A percentile compares a stretch with the other conserved stretches of the same genome.
Evolutionary conservation across 1,140 invertebrate species (phyloP).

Genomic region (Brachionus koreanus): DNA sequence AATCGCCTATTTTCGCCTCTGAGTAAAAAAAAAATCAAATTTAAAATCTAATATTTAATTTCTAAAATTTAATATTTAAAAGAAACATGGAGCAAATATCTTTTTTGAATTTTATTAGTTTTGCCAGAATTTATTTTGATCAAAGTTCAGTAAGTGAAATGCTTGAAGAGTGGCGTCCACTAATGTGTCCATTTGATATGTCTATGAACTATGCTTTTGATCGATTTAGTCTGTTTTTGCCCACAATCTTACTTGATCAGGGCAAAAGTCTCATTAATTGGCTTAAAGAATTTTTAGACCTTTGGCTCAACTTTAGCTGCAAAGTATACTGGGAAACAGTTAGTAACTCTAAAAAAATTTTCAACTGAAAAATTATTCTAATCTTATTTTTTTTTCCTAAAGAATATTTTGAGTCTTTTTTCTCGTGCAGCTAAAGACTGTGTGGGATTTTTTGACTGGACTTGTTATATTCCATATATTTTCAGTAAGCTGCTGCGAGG

Average conservation of each 20-base stretch:
- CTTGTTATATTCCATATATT: slow-evolving; percentile 12
- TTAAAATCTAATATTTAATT: too few relatives aligned
- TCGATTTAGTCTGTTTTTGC: neutral
- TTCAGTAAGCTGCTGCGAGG: slow-evolving; percentile 29
- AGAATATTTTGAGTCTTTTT: slow-evolving; percentile 24
- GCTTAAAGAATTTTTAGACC: slow-evolving; percentile 34
- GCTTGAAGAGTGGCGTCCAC: slow-evolving; percentile 75
- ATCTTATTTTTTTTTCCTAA: neutral
- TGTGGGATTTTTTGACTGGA: slow-evolving; percentile 28
- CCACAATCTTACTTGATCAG: neutral
- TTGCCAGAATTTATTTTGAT: slow-evolving; percentile 65
- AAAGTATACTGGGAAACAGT: slow-evolving; percentile 39
- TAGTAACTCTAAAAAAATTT: neutral
- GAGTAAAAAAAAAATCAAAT: slow-evolving; percentile 59
- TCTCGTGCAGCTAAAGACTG: neutral
- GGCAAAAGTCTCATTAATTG: neutral
- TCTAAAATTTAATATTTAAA: too few relatives aligned
- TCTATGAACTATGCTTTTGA: slow-evolving; percentile 46
- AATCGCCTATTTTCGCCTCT: neutral
- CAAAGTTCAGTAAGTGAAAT: slow-evolving; percentile 79
- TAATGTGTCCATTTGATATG: slow-evolving; percentile 67
- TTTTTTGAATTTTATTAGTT: slow-evolving; percentile 11
- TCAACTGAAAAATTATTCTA: neutral
- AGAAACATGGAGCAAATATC: slow-evolving; percentile 34
- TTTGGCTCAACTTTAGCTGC: slow-evolving; percentile 6